Base-by-base conservation (phyloP, 1,140 invertebrate genomes). In the Holotrichia oblita region DNA sequence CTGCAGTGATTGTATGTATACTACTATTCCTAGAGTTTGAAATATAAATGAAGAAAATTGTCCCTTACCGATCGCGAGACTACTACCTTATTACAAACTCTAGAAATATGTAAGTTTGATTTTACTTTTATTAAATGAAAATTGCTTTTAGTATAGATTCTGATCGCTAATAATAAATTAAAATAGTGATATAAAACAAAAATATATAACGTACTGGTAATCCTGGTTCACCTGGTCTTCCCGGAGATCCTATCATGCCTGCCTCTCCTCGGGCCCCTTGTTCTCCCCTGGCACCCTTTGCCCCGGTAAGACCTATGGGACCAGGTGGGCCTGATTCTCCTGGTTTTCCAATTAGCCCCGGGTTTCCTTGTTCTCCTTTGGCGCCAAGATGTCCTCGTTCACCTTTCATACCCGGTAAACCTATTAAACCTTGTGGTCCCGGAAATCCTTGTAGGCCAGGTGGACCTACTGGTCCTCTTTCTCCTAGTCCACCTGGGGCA, bases 251-350 rank as follows among this genome's bases (percentile, higher is more conserved):
- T 86, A 91, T 91, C 73, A 92, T 87, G 42, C 96, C 96, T 77
- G 88, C 83, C 83, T 96, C 94, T 76, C 95, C 94, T 84, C 93
- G 89, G 48, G 87, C 84, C 77, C 95, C 95, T 55, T 91, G 85
- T 85, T 95, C 93, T 64, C 96, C 95, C 81, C 94, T 86, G 20
- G 89, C 88, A 55, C 94, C 94, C 85, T 95, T 96, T 12, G 92
- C 88, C 72, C 96, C 96, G 20, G 88, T 87, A 55, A 91, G 84
- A 17, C 95, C 95, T 40, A 90, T 89, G 12, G 91, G 84, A 55
- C 95, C 94, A 81, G 88, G 85, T 79, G 89, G 86, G 42, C 92
- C 92, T 24, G 88, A 85, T 81, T 91, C 91, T 77, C 91, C 91
- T 75, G 88, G 87, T 73, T 82, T 82, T 44, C 91, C 91, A 88